Evolutionary conservation across 2,113 vertebrate genomes (phyloP), one percentile per base, ranked within the genome.

Genomic region (Scatophagus argus): DNA sequence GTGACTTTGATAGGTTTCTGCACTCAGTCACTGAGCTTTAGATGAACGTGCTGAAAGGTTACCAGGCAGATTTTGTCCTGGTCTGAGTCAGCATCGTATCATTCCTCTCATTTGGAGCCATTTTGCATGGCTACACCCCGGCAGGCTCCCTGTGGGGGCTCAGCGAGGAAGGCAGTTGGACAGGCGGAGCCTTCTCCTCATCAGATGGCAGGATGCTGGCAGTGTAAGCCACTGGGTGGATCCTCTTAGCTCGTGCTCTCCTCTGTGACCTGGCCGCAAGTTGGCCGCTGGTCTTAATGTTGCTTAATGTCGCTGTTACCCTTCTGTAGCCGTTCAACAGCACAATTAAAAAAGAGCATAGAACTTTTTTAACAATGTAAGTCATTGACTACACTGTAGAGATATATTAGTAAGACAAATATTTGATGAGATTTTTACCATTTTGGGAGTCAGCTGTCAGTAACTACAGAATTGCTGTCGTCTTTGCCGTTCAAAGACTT

Each of bases 51-150:
- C 65, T 51, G 8, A 12, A 23, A 69, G 69, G 83, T 92, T 87
- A 79, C 81, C 23, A 54, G 86, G 86, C 80, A 87, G 86, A 86
- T 81, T 83, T 84, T 21, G 62, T 61, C 79, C 36, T 59, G 55
- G 62, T 76, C 87, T 89, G 84, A 91, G 67, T 91, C 88, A 89
- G 83, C 87, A 80, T 74, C 44, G 11, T 72, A 68, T 82, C 83
- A 69, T 75, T 60, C 47, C 17, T 60, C 69, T 81, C 67, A 56
- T 89, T 88, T 87, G 83, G 71, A 88, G 83, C 74, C 87, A 88
- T 92, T 91, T 89, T 87, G 87, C 82, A 76, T 79, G 77, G 68
- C 79, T 89, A 72, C 84, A 73, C 86, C 87, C 87, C 44, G 70
- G 64, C 77, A 74, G 74, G 66, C 77, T 88, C 82, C 77, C 83